Conservation (phyloP, 1,140 invertebrate species). For the Drosophila ananassae region DNA sequence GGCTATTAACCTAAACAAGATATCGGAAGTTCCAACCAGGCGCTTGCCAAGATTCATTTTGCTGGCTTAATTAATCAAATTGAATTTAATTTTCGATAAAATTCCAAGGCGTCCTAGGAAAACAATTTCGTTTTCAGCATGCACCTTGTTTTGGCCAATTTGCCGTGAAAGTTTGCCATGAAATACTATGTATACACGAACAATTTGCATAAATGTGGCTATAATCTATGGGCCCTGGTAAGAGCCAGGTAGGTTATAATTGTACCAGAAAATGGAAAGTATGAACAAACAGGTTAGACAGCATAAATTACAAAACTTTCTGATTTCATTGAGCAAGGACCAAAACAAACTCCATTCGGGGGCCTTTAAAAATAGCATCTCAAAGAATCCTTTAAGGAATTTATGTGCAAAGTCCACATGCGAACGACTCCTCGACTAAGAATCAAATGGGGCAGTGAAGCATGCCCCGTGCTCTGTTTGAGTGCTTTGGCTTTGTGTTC, state of each 20-base stretch:
- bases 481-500: constrained; percentile 42
- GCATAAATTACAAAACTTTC: constrained; percentile 50
- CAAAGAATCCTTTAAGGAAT: constrained; percentile 1
- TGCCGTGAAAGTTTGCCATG: constrained; percentile 15
- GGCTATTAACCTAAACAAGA: constrained; percentile 43
- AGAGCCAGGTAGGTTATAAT: constrained; percentile 31
- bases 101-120: background rate
- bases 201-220: constrained; percentile 43
- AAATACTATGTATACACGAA: constrained; percentile 12
- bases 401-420: constrained; percentile 2
- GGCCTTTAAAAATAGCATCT: background rate
- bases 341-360: constrained; percentile 1
- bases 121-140: constrained; percentile 30
- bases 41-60: constrained; percentile 64
- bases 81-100: constrained; percentile 50
- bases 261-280: constrained; percentile 22
- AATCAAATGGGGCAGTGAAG: constrained; percentile 10
- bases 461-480: constrained; percentile 25
- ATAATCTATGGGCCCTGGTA: constrained; percentile 21
- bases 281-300: constrained; percentile 21
- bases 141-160: constrained; percentile 20
- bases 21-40: constrained; percentile 39
- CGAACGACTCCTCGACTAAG: background rate
- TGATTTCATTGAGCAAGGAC: constrained; percentile 34
- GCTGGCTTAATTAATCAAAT: constrained; percentile 75